Evolutionary conservation across 2,797 vertebrate species (phyloP).

Genomic region (Scleropages formosus): DNA sequence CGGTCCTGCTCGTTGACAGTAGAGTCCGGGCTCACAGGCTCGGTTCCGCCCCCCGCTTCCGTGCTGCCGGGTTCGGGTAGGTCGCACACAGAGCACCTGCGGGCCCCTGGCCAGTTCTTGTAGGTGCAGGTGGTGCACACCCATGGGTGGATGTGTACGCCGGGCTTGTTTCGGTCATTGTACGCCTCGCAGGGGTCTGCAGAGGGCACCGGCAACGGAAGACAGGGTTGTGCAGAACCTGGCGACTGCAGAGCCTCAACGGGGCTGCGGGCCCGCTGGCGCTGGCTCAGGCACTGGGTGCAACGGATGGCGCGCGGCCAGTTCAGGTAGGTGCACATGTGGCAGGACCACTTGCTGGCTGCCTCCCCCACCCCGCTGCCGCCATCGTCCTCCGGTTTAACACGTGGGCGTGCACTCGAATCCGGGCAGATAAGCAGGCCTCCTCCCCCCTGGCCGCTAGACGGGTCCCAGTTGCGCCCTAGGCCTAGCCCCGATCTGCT

Average conservation of each 20-base stretch:
- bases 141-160: constrained; percentile 87
- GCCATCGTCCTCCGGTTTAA: constrained; percentile 77
- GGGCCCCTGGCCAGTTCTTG: constrained; percentile 89
- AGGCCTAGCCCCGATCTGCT: constrained; percentile 74
- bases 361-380: constrained; percentile 60
- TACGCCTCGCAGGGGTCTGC: constrained; percentile 93
- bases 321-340: constrained; percentile 97
- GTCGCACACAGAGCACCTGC: constrained; percentile 88
- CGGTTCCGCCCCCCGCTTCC: constrained; percentile 82
- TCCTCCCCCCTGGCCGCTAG: constrained; percentile 74
- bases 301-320: constrained; percentile 93
- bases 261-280: constrained; percentile 81
- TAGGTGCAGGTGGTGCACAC: constrained; percentile 89
- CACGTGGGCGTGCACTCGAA: constrained; percentile 90
- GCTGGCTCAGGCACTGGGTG: constrained; percentile 93
- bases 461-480: constrained; percentile 76
- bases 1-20: constrained; percentile 87
- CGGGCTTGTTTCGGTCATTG: constrained; percentile 92
- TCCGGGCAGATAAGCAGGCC: constrained; percentile 94
- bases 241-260: constrained; percentile 89
- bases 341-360: constrained; percentile 89
- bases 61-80: constrained; percentile 84
- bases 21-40: constrained; percentile 76
- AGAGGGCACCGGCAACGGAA: constrained; percentile 63
- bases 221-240: constrained; percentile 68